Conservation (phyloP, 2,888 invertebrate genomes). For the Rhingia campestris region DNA sequence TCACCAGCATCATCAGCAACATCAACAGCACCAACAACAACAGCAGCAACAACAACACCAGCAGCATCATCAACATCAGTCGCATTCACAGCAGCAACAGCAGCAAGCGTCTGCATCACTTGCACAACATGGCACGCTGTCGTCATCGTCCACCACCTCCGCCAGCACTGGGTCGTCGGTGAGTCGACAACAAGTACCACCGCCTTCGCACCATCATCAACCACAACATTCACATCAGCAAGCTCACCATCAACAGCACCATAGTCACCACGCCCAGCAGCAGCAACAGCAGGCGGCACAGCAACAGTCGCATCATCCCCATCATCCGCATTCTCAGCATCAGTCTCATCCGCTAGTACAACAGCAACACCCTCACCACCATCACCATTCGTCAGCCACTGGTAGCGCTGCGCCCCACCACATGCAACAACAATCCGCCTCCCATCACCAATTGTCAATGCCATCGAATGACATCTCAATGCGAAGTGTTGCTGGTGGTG, state of each 20-base stretch:
- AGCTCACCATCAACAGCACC: constrained; percentile 78
- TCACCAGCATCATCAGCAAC: constrained; percentile 73
- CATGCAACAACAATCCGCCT: constrained; percentile 64
- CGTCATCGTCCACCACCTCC: constrained; percentile 46
- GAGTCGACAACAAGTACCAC: constrained; percentile 50
- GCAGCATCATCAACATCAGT: constrained; percentile 69
- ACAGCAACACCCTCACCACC: constrained; percentile 72
- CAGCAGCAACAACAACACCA: constrained; percentile 70
- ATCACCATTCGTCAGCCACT: constrained; percentile 65
- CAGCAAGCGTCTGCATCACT: constrained; percentile 61
- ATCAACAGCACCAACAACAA: constrained; percentile 74
- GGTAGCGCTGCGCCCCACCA: constrained; percentile 71
- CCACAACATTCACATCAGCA: constrained; percentile 55
- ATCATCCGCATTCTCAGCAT: constrained; percentile 72
- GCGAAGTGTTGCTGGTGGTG: constrained; percentile 66
- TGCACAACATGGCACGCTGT: constrained; percentile 48
- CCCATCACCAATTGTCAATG: constrained; percentile 65
- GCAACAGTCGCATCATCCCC: constrained; percentile 65
- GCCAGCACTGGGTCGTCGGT: constrained; percentile 28
- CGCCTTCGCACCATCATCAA: constrained; percentile 42
- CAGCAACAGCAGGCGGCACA: constrained; percentile 65
- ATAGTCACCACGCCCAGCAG: constrained; percentile 75
- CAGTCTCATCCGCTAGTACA: constrained; percentile 76
- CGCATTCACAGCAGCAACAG: constrained; percentile 53
- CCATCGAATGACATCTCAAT: constrained; percentile 48